These are phyloP conservation scores for Aphelinus certus DNA, from an alignment of 1,140 invertebrate genomes.

Conservation along the genomic window DNA sequence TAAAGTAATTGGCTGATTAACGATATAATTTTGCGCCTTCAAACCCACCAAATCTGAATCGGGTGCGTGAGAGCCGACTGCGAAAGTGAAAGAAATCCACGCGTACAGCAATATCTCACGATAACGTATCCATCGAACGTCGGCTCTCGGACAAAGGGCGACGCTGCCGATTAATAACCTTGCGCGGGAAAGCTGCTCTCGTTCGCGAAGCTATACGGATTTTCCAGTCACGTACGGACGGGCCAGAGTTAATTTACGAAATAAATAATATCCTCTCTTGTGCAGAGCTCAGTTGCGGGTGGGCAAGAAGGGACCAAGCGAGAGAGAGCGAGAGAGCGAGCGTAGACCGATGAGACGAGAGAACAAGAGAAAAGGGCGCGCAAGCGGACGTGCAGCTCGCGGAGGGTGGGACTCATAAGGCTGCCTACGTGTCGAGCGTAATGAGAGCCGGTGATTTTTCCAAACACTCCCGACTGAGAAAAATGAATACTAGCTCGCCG, in stretches of 20 bases:
- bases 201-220: slow-evolving; percentile 48
- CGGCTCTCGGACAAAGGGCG: slow-evolving; percentile 4
- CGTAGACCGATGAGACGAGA: slow-evolving; percentile 33
- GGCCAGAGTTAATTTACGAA: slow-evolving; percentile 65
- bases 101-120: slow-evolving; percentile 24
- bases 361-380: too few species aligned
- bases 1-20: slow-evolving; percentile 1
- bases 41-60: too few species aligned
- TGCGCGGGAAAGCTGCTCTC: slow-evolving; percentile 12
- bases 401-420: slow-evolving; percentile 59
- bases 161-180: slow-evolving; percentile 58
- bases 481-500: slow-evolving; percentile 53
- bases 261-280: slow-evolving; percentile 64
- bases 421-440: slow-evolving; percentile 67
- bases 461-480: slow-evolving; percentile 45
- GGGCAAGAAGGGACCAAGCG: background rate
- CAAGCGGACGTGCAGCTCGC: slow-evolving; percentile 45
- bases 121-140: background rate
- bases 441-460: slow-evolving; percentile 67
- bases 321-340: background rate
- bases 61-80: too few species aligned
- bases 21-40: background rate
- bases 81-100: background rate
- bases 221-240: slow-evolving; percentile 59
- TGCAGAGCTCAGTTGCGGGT: slow-evolving; percentile 3